Evolutionary conservation across 1,140 invertebrate genomes (phyloP).

Genomic region (Acyrthosiphon pisum): DNA sequence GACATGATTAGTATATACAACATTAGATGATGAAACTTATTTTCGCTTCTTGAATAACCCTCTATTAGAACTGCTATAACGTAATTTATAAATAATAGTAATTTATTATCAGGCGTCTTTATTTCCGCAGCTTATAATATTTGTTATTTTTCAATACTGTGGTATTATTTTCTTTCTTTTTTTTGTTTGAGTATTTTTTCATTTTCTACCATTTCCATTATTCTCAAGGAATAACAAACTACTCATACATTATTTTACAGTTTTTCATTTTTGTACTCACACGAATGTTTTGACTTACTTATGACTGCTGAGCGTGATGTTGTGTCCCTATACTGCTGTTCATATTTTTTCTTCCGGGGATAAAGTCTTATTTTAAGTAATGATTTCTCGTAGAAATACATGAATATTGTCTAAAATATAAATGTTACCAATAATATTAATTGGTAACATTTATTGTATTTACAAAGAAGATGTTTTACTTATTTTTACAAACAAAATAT

Average conservation of each 20-base stretch:
- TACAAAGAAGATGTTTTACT: neutral
- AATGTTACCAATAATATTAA: neutral
- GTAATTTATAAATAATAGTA: conserved; percentile 17
- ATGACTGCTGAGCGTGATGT: neutral
- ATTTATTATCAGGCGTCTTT: conserved; percentile 20
- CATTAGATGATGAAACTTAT: neutral
- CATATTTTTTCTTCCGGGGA: neutral
- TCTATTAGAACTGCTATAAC: conserved; percentile 5
- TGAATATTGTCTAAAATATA: neutral
- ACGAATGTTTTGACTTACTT: conserved; percentile 16
- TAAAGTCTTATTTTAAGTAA: neutral
- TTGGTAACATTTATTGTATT: neutral
- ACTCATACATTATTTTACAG: conserved; percentile 8
- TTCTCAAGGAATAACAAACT: conserved; percentile 12
- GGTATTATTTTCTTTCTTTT: neutral
- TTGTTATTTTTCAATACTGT: conserved; percentile 1
- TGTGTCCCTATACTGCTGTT: neutral
- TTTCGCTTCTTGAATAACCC: neutral
- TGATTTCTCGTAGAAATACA: neutral
- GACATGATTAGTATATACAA: neutral
- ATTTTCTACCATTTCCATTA: conserved; percentile 3
- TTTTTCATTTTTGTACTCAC: conserved; percentile 3
- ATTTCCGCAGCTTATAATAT: neutral
- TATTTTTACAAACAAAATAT: neutral
- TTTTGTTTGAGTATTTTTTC: neutral